These are phyloP conservation scores for Paralichthys olivaceus DNA, from an alignment of 2,113 vertebrate species.

Conservation along the genomic window DNA sequence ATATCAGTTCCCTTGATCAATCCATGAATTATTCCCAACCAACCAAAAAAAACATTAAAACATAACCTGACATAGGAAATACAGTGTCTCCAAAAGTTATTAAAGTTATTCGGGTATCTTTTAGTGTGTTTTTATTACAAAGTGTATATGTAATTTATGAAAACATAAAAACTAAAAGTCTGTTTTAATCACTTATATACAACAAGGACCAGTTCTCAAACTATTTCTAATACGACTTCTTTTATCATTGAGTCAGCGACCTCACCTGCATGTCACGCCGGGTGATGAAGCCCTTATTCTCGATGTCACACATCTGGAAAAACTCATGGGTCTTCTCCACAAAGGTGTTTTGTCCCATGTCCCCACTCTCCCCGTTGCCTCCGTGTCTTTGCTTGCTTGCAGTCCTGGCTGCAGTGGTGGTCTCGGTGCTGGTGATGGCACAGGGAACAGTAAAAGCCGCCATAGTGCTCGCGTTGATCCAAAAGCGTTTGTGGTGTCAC, in stretches of 20 bases:
- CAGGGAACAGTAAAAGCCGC: conserved; percentile 61
- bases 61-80: not conserved
- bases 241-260: not conserved
- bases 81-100: not conserved
- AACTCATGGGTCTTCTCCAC: conserved; percentile 88
- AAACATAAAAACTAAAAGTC: rapidly evolving
- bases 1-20: too few species aligned
- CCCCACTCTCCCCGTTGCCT: not conserved
- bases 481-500: conserved; percentile 18
- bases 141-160: not conserved
- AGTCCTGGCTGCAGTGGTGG: conserved; percentile 28
- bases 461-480: conserved; percentile 65
- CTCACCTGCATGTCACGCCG: conserved; percentile 91
- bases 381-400: conserved; percentile 19
- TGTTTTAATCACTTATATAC: not conserved
- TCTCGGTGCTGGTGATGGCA: conserved; percentile 7
- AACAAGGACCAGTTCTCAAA: not conserved
- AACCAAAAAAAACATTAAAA: too few species aligned
- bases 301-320: conserved; percentile 92
- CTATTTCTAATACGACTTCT: not conserved
- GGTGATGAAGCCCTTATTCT: conserved; percentile 91
- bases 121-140: not conserved
- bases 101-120: not conserved
- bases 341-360: conserved; percentile 69
- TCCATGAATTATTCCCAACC: not conserved